Conservation (phyloP, 2,113 vertebrate species). For the Dicerorhinus sumatrensis region DNA sequence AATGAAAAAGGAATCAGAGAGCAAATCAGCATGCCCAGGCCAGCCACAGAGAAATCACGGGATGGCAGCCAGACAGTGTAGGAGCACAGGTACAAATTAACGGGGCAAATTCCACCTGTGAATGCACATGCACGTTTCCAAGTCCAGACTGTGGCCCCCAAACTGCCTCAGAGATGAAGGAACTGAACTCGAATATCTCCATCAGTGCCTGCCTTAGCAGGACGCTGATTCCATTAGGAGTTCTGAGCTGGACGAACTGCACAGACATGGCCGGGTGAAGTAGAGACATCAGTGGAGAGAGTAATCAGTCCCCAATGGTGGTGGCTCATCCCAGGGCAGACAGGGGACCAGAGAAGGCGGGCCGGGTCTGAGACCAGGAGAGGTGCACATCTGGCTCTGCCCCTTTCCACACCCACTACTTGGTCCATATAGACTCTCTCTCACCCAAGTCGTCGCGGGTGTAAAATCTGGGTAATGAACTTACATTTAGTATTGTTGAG, state of each 20-base stretch:
- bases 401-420: background rate
- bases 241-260: fast-evolving
- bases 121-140: fast-evolving
- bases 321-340: fast-evolving
- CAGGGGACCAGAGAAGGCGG: fast-evolving
- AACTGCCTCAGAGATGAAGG: background rate
- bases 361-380: background rate
- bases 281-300: fast-evolving
- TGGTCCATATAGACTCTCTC: fast-evolving
- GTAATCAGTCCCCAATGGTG: fast-evolving
- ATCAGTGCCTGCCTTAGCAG: fast-evolving
- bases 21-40: background rate
- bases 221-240: fast-evolving
- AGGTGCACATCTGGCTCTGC: fast-evolving
- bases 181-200: fast-evolving
- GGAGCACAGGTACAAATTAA: background rate
- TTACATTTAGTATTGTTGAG: fast-evolving
- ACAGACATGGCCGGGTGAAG: fast-evolving
- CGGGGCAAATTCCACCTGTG: background rate
- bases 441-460: fast-evolving
- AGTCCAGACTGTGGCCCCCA: background rate
- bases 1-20: constrained; percentile 30
- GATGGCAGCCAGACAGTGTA: background rate
- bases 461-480: too few species aligned
- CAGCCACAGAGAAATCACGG: background rate